Base-by-base conservation (phyloP, 2,113 vertebrate species). In the Myrmecophaga tridactyla region DNA sequence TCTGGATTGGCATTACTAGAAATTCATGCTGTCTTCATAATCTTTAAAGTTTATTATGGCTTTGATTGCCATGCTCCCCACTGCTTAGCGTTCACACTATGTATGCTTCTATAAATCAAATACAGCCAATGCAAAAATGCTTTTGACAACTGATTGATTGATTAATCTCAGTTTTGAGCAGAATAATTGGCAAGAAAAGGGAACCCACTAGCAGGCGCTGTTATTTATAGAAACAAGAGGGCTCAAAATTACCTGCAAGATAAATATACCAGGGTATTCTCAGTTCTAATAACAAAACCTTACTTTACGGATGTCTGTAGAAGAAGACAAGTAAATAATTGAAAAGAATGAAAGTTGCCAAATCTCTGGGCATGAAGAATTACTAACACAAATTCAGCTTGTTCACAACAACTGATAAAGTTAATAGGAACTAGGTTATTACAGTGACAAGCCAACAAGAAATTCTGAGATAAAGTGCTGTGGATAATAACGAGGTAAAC, bases 331-430 rank as follows among this genome's bases (percentile, higher is more conserved):
- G 90, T 96, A 95, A 82, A 17, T 86, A 96, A 96, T 46, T 95
- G 92, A 94, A 94, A 96, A 96, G 86, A 94, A 96, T 81, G 62
- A 93, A 97, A 84, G 75, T 94, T 97, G 86, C 82, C 86, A 93
- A 94, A 46, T 97, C 83, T 97, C 62, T 41, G 94, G 62, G 53
- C 65, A 86, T 77, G 89, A 97, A 75, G 87, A 97, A 97, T 96
- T 96, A 89, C 31, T 65, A 92, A 92, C 36, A 87, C 10, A 46
- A 87, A 62, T 60, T 96, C 86, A 89, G 94, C 72, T 91, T 96
- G 80, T 93, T 97, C 93, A 58, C 72, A 92, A 73, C 34, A 94
- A 94, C 84, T 96, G 90, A 97, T 97, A 97, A 97, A 98, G 98
- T 97, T 97, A 97, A 31, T 83, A 90, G 53, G 75, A 93, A 90